These are phyloP conservation scores for Diuraphis noxia DNA, from an alignment of 1,140 invertebrate species.

Conservation along the genomic window DNA sequence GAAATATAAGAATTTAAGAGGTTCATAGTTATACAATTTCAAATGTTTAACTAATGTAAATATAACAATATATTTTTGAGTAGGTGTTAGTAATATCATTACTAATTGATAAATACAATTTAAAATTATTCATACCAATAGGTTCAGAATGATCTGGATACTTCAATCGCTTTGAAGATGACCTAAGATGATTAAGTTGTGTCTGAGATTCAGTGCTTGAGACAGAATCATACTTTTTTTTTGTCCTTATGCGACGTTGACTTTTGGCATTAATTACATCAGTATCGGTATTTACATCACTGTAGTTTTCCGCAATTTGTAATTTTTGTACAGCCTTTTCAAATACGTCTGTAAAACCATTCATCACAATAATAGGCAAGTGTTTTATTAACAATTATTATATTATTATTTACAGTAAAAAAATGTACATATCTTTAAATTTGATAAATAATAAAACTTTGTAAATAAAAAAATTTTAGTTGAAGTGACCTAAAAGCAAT, in stretches of 20 bases:
- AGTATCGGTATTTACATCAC: background rate
- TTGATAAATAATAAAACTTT: too few species aligned
- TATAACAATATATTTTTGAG: too few species aligned
- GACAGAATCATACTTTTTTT: background rate
- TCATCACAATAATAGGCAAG: background rate
- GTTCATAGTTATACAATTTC: too few species aligned
- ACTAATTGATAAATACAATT: too few species aligned
- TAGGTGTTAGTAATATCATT: too few species aligned
- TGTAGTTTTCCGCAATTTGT: background rate
- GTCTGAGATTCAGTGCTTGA: background rate
- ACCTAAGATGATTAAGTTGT: background rate
- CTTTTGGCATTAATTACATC: background rate
- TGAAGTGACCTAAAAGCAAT: too few species aligned
- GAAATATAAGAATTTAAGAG: too few species aligned
- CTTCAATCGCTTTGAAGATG: background rate
- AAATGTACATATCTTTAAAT: background rate
- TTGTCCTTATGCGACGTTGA: background rate
- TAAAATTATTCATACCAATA: background rate
- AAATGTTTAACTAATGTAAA: too few species aligned
- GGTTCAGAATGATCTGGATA: background rate
- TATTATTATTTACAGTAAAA: background rate
- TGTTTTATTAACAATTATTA: background rate
- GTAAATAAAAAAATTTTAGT: too few species aligned
- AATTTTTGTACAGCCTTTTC: background rate
- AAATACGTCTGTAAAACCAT: background rate